phyloP scores from a whole-genome alignment of 2,113 vertebrate species.

The Theristicus caerulescens region DNA sequence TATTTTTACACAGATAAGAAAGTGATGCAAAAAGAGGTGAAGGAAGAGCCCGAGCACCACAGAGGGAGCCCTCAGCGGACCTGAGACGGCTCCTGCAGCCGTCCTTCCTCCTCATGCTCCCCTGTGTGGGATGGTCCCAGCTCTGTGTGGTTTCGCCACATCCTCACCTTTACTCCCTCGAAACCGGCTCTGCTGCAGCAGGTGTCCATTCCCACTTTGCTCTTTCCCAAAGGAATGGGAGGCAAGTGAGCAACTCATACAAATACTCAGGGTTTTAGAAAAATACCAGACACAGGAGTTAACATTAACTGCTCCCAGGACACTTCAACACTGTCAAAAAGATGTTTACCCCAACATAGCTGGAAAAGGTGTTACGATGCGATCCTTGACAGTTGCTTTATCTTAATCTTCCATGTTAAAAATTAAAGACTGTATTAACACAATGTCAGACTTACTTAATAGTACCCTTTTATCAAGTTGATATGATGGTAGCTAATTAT shows the following conservation, averaged over 20 bases:
- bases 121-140: fast-evolving
- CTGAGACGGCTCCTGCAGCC: neutral
- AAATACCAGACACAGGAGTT: neutral
- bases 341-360: neutral
- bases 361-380: neutral
- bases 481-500: conserved; percentile 61
- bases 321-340: neutral
- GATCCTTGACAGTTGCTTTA: neutral
- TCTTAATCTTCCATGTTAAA: conserved; percentile 46
- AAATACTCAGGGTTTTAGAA: neutral
- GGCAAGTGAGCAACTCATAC: neutral
- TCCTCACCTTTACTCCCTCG: neutral
- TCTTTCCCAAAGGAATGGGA: neutral
- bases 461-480: conserved; percentile 56
- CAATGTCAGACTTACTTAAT: conserved; percentile 53
- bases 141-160: neutral
- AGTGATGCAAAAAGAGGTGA: neutral
- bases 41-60: neutral
- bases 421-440: conserved; percentile 58
- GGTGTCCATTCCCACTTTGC: neutral
- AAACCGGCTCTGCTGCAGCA: neutral
- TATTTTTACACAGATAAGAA: neutral
- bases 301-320: neutral
- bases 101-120: neutral
- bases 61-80: fast-evolving